Percentiles rank a stretch among this genome's conserved stretches.
phyloP scores from a whole-genome alignment of 2,113 vertebrate genomes.

The Jaculus jaculus region DNA sequence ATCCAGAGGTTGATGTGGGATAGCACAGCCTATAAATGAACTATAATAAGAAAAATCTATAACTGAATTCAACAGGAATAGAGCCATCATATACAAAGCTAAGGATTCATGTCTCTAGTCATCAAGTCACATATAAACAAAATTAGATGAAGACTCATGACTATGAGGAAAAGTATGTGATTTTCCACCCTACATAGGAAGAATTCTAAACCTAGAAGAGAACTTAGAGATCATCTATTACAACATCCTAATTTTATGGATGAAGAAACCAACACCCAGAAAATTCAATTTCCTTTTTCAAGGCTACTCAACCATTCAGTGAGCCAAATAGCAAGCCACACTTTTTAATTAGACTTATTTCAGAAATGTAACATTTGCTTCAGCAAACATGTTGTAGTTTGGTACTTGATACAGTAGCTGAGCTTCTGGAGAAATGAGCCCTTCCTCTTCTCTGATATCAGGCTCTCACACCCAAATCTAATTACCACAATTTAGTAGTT shows the following conservation, averaged over 20 bases:
- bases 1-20: neutral
- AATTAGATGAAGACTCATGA: neutral
- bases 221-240: neutral
- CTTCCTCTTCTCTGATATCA: neutral
- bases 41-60: neutral
- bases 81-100: neutral
- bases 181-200: neutral
- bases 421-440: neutral
- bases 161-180: neutral
- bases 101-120: neutral
- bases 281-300: constrained; percentile 39
- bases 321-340: constrained; percentile 8
- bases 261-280: constrained; percentile 45
- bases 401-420: neutral
- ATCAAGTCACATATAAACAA: neutral
- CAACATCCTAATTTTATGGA: neutral
- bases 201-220: constrained; percentile 1
- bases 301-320: neutral
- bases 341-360: constrained; percentile 49
- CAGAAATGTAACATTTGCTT: constrained; percentile 4
- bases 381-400: neutral
- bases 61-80: neutral
- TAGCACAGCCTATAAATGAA: neutral
- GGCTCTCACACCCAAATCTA: neutral
- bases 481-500: neutral